Evolutionary conservation across 2,113 vertebrate genomes (phyloP).

Genomic region (Merops nubicus): DNA sequence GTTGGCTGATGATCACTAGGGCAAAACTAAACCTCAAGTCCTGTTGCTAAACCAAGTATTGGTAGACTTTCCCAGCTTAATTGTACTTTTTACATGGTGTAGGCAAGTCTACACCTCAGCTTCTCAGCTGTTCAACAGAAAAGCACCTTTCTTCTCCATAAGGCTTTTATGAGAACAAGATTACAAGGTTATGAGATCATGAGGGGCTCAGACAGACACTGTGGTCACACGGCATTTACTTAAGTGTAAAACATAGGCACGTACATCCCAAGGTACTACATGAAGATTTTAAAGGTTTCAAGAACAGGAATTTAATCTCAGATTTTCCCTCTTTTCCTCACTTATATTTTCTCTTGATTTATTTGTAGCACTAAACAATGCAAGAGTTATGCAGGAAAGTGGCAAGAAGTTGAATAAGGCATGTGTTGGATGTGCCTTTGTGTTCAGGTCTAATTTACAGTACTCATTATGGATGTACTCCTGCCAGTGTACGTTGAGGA

Average conservation of each 20-base stretch:
- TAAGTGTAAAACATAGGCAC: fast-evolving
- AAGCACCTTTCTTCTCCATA: neutral
- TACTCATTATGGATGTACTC: neutral
- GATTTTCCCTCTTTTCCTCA: neutral
- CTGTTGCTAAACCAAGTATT: neutral
- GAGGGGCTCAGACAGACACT: neutral
- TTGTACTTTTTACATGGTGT: neutral
- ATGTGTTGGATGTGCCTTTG: neutral
- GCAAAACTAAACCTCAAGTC: neutral
- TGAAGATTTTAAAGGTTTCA: neutral
- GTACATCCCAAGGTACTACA: neutral
- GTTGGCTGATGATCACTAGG: neutral
- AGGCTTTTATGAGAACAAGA: neutral
- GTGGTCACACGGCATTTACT: neutral
- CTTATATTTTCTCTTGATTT: neutral
- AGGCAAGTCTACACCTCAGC: neutral
- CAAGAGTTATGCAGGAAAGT: neutral
- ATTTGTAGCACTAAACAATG: neutral
- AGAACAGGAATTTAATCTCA: neutral
- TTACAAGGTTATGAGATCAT: too few relatives aligned
- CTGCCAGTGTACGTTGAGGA: fast-evolving
- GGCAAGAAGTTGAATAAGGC: neutral
- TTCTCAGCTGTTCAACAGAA: neutral
- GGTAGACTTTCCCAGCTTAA: neutral
- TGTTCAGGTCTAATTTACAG: neutral